Base-by-base conservation (phyloP, 2,113 vertebrate genomes). In the Sciurus niger region DNA sequence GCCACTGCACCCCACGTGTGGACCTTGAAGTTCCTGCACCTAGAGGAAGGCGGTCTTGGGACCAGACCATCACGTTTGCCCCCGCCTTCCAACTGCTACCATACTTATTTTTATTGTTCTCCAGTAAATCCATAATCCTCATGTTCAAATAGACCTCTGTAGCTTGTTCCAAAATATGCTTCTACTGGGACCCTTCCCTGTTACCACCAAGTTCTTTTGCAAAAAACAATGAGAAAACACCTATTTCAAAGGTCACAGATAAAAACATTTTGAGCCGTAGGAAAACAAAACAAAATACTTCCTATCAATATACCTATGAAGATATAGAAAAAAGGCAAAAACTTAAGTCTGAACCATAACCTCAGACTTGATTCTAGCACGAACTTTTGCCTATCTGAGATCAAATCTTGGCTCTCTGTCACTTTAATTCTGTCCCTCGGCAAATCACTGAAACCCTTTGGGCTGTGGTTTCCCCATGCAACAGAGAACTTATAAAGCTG, bases 271-370 rank as follows among this genome's bases (percentile, higher is more conserved):
- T 70, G 65, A 95, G 72, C 7, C 11, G 8, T 0, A 37, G 77
- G n/a, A 73, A 51, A 84, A 43, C 32, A 63, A 83, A 92, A n/a
- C 55, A 60, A 93, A 93, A 51, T 51, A 88, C 3, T 72, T 51
- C 43, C 32, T 88, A 90, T 11, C 60, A 46, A 83, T 17, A n/a
- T 60, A 78, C 20, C 53, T 53, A 17, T 37, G 20, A 79, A 87
- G 22, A 82, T 28, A 88, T 1, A 94, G 53, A 88, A 89, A 89
- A 58, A 53, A 83, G 74, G n/a, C 76, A 87, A 92, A 87, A 72
- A 34, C 20, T 13, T 70, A 70, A 53, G 24, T 74, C 2, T 37
- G 60, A 97, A 79, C 37, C 51, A 16, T 55, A 96, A 65, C 2
- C 6, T 76, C 77, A 96, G 34, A 79, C 20, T 46, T 11, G 18